Evolutionary conservation across 1,140 invertebrate genomes (phyloP), one percentile per base, ranked within the genome.

Genomic region (Atopsyche davidsoni): DNA sequence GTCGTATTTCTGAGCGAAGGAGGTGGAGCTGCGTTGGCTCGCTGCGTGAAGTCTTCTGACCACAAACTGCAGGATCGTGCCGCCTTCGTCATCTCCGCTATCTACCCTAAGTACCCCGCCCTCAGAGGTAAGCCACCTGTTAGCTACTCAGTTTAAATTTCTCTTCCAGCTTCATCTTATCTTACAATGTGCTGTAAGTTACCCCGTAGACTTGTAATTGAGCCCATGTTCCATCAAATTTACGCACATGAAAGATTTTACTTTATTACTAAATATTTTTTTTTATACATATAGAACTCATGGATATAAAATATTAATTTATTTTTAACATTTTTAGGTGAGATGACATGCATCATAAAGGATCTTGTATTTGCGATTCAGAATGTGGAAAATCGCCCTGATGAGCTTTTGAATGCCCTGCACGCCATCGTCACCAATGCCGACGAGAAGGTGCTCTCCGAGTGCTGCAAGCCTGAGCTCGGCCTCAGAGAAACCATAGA

Each of bases 21-120:
- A 58, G 85, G 86, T 2, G 80, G 81, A 51, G 77, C 73, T 1
- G 64, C 77, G 13, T 60, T 89, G 4, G 64, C 82, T 32, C 68
- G 77, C 59, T 73, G 79, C 1, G 73, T 89, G 59, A 74, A 78
- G 54, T 73, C 70, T 24, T 59, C 75, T 1, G 65, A 81, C 13
- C 73, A 79, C 43, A 80, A 83, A 51, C 66, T 86, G 2, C 72
- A 79, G 59, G 79, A 80, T 1, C 87, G 87, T 66, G 76, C 80
- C 3, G 76, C 82, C 6, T 88, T 89, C 65, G 68, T 89, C 23
- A 63, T 87, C 10, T 67, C 67, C 2, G 69, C 75, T 40, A 64
- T 89, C 6, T 81, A 78, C 59, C 69, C 62, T 17, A 66, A 75
- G 49, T 69, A 81, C 23, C 60, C 64, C 1, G 69, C 76, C 35